These are phyloP conservation scores for Brachyptera risi DNA, from an alignment of 2,888 invertebrate genomes.

Conservation along the genomic window DNA sequence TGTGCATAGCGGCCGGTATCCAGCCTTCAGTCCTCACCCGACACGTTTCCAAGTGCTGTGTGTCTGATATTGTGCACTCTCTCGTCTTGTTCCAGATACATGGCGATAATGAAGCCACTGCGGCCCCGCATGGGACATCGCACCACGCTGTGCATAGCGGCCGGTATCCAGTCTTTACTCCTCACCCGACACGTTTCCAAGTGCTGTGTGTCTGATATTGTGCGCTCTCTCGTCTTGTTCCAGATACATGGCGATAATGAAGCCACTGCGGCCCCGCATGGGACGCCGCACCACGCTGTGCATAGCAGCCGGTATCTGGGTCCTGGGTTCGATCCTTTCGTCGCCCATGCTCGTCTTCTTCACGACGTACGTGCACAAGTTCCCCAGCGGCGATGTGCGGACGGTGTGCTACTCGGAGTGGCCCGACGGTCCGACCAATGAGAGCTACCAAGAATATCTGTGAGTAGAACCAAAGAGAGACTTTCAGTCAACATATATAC, in stretches of 20 bases:
- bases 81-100: conserved; percentile 63
- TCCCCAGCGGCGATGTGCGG: conserved; percentile 54
- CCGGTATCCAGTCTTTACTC: conserved; percentile 85
- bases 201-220: too few relatives aligned
- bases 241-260: conserved; percentile 95
- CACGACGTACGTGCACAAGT: conserved; percentile 59
- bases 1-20: conserved; percentile 76
- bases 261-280: conserved; percentile 84
- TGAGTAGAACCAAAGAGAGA: conserved; percentile 59
- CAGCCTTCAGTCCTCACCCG: conserved; percentile 78
- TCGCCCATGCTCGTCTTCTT: conserved; percentile 82
- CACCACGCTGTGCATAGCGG: conserved; percentile 76
- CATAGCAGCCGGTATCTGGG: conserved; percentile 82
- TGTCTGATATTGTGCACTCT: conserved; percentile 58
- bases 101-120: conserved; percentile 92
- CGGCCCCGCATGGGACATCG: conserved; percentile 82
- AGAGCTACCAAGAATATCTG: conserved; percentile 69
- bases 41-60: conserved; percentile 40
- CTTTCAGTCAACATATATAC: too few relatives aligned
- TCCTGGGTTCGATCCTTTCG: conserved; percentile 71
- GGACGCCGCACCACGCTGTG: conserved; percentile 78
- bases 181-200: too few relatives aligned
- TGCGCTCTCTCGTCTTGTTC: conserved; percentile 36
- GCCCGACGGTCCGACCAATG: conserved; percentile 75
- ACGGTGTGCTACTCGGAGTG: conserved; percentile 80